Percentiles rank a stretch among this genome's conserved stretches.
phyloP scores from a whole-genome alignment of 2,888 invertebrate genomes.

The Synergus japonicus region DNA sequence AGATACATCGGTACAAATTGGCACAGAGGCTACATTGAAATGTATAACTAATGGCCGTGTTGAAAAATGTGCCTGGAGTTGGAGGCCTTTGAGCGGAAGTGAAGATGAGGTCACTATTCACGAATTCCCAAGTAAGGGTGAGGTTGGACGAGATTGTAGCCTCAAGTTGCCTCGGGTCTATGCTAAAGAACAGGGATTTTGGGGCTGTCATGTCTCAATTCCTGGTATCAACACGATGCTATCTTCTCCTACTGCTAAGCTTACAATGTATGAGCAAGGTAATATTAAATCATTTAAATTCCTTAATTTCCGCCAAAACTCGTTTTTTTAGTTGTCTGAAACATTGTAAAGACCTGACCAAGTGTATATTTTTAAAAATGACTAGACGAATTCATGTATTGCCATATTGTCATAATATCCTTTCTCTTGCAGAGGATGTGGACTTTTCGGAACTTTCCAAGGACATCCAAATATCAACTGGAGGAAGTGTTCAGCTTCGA shows the following conservation, averaged over 20 bases:
- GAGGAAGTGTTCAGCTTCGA: slow-evolving; percentile 70
- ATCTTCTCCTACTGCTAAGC: slow-evolving; percentile 64
- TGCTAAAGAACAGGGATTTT: slow-evolving; percentile 71
- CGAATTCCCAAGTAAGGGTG: slow-evolving; percentile 71
- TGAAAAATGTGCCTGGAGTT: slow-evolving; percentile 72
- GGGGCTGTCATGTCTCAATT: slow-evolving; percentile 71
- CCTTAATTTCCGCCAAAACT: not conserved
- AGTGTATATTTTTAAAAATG: no score
- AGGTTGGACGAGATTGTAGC: slow-evolving; percentile 71
- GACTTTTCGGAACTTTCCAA: slow-evolving; percentile 74
- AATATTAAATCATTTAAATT: slow-evolving; percentile 38
- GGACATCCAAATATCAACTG: slow-evolving; percentile 74
- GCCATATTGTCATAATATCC: not conserved
- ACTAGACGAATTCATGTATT: no score
- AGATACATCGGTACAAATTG: slow-evolving; percentile 67
- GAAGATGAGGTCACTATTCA: slow-evolving; percentile 61
- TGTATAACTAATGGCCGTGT: slow-evolving; percentile 71
- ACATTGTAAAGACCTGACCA: not conserved
- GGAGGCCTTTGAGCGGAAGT: slow-evolving; percentile 65
- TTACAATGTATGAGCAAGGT: slow-evolving; percentile 73
- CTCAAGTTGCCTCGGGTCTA: slow-evolving; percentile 63
- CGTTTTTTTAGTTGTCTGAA: not conserved
- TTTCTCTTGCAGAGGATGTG: slow-evolving; percentile 67
- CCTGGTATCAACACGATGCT: slow-evolving; percentile 64
- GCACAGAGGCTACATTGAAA: slow-evolving; percentile 66